These are phyloP conservation scores for Microplitis demolitor DNA, from an alignment of 1,140 invertebrate species.

Conservation along the genomic window DNA sequence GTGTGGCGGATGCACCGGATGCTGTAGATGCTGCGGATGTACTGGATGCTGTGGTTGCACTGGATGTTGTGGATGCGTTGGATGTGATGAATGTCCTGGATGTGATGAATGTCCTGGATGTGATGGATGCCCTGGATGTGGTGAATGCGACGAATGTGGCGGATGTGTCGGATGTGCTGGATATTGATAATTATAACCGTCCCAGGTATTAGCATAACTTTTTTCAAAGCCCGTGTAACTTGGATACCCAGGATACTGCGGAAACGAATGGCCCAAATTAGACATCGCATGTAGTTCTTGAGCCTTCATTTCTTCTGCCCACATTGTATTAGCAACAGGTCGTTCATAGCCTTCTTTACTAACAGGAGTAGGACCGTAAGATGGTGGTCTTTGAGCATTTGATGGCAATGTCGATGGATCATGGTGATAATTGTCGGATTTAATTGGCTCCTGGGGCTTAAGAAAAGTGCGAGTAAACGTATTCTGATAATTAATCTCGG, in stretches of 20 bases:
- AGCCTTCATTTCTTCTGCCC: slow-evolving; percentile 54
- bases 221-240: slow-evolving; percentile 53
- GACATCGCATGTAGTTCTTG: slow-evolving; percentile 52
- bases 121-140: no score
- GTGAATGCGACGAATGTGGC: no score
- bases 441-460: slow-evolving; percentile 53
- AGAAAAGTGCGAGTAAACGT: slow-evolving; percentile 50
- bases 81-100: no score
- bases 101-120: no score
- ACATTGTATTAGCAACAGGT: slow-evolving; percentile 43
- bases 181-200: slow-evolving; percentile 48
- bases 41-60: slow-evolving; percentile 29
- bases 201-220: slow-evolving; percentile 48
- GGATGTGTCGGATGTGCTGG: slow-evolving; percentile 32
- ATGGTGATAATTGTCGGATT: slow-evolving; percentile 37
- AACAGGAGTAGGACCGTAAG: no score
- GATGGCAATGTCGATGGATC: slow-evolving; percentile 19
- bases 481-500: slow-evolving; percentile 45
- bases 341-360: slow-evolving; percentile 29
- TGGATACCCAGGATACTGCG: slow-evolving; percentile 47
- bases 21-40: slow-evolving; percentile 43
- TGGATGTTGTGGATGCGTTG: no score
- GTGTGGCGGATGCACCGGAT: slow-evolving; percentile 33
- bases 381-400: not conserved
- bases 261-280: slow-evolving; percentile 43